A percentile compares a stretch with the other conserved stretches of the same genome.
Evolutionary conservation across 1,140 invertebrate species (phyloP).

Genomic region (Zaprionus nigranus): DNA sequence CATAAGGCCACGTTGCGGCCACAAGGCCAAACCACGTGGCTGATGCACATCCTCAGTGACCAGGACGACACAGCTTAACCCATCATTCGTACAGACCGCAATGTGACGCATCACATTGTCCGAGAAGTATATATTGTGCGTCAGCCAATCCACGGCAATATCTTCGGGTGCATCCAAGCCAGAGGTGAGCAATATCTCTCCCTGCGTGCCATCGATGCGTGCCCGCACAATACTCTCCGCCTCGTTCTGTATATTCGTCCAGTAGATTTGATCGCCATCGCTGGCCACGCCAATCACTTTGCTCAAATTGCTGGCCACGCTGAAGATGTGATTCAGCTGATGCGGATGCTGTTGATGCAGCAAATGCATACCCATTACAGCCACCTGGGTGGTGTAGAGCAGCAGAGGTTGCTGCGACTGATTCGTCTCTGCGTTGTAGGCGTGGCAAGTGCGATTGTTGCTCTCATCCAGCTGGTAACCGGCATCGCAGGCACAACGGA

Average conservation of each 20-base stretch:
- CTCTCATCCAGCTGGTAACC: constrained; percentile 88
- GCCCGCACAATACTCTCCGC: constrained; percentile 88
- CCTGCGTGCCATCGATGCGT: constrained; percentile 85
- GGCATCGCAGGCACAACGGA: constrained; percentile 91
- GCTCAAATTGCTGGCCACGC: constrained; percentile 85
- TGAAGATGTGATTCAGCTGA: constrained; percentile 74
- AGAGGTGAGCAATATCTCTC: constrained; percentile 86
- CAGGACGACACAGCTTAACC: constrained; percentile 87
- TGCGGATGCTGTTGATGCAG: constrained; percentile 67
- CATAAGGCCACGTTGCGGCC: constrained; percentile 88
- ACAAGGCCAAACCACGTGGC: constrained; percentile 88
- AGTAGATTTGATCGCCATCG: constrained; percentile 89
- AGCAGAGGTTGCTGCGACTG: constrained; percentile 87
- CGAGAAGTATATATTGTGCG: constrained; percentile 91
- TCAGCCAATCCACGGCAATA: constrained; percentile 93
- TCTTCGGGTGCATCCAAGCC: constrained; percentile 91
- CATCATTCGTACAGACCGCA: constrained; percentile 89
- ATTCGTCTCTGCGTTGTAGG: constrained; percentile 80
- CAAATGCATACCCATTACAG: constrained; percentile 85
- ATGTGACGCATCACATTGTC: constrained; percentile 90
- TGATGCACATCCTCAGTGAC: constrained; percentile 86
- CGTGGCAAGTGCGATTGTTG: constrained; percentile 90
- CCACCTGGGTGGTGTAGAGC: constrained; percentile 87
- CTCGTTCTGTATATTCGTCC: constrained; percentile 89
- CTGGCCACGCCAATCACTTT: constrained; percentile 89